Evolutionary conservation across 2,888 invertebrate species (phyloP).

Genomic region (Colostygia pectinataria): DNA sequence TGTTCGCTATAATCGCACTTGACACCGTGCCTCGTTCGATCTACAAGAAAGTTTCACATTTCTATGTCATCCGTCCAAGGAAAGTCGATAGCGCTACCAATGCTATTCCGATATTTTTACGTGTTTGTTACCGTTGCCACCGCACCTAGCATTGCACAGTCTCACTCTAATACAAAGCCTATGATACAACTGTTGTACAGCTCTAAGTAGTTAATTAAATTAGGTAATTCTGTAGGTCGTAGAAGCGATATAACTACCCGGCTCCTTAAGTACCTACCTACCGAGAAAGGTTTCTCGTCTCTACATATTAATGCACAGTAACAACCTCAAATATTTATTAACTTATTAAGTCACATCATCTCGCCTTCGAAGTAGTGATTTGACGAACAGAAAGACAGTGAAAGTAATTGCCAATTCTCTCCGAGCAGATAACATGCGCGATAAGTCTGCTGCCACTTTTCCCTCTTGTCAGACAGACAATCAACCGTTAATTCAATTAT

Average conservation of each 20-base stretch:
- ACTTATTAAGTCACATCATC: conserved; percentile 24
- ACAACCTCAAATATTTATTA: conserved; percentile 36
- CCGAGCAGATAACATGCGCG: conserved; percentile 54
- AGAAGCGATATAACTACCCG: neutral
- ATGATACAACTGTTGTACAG: conserved; percentile 41
- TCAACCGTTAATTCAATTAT: conserved; percentile 63
- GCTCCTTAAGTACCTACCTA: neutral
- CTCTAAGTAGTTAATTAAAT: conserved; percentile 75
- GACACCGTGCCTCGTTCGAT: conserved; percentile 74
- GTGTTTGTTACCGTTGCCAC: conserved; percentile 36
- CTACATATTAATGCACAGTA: conserved; percentile 2
- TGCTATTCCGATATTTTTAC: conserved; percentile 39
- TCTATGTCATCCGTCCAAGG: conserved; percentile 65
- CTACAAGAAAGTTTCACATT: conserved; percentile 79
- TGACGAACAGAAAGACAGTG: conserved; percentile 58
- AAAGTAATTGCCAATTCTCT: conserved; percentile 64
- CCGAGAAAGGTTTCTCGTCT: conserved; percentile 34
- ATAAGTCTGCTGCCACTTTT: conserved; percentile 60
- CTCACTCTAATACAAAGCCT: conserved; percentile 47
- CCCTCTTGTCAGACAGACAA: conserved; percentile 59
- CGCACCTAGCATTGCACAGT: conserved; percentile 34
- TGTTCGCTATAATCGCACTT: conserved; percentile 77
- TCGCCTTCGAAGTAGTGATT: conserved; percentile 33
- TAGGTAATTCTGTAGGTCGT: conserved; percentile 61
- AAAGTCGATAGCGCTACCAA: conserved; percentile 42